phyloP scores from a whole-genome alignment of 2,797 vertebrate genomes.

The Rhinichthys osculus region DNA sequence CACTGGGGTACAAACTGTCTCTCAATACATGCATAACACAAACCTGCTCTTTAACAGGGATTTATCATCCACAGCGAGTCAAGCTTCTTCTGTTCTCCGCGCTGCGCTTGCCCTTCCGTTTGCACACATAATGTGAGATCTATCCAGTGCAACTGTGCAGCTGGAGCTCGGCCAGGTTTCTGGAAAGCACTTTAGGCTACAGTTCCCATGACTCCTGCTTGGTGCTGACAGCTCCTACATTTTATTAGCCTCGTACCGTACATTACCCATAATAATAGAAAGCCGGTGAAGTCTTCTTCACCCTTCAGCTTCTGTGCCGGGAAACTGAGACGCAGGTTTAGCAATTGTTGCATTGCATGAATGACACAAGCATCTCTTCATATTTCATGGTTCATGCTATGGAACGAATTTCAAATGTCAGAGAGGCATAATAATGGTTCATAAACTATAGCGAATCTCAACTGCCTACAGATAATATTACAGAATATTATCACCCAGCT shows the following conservation, averaged over 20 bases:
- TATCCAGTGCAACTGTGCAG: neutral
- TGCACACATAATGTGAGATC: slow-evolving; percentile 31
- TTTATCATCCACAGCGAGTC: slow-evolving; percentile 1
- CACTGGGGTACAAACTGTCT: neutral
- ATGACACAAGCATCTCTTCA: neutral
- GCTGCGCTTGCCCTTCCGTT: slow-evolving; percentile 21
- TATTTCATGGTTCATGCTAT: neutral
- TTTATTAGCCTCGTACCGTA: slow-evolving; percentile 31
- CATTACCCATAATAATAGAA: slow-evolving; percentile 37
- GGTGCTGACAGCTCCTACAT: slow-evolving; percentile 36
- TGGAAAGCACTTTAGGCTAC: slow-evolving; percentile 15
- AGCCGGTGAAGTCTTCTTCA: slow-evolving; percentile 16
- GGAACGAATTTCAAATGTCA: neutral
- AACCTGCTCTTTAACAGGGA: slow-evolving; percentile 28
- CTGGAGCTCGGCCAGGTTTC: slow-evolving; percentile 25
- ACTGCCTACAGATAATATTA: neutral
- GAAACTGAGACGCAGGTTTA: neutral
- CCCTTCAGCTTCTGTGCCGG: neutral
- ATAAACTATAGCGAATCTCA: neutral
- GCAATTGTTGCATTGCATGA: neutral
- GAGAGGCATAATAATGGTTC: neutral
- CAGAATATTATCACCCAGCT: neutral
- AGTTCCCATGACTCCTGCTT: slow-evolving; percentile 24
- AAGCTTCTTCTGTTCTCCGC: neutral
- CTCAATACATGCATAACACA: neutral